Conservation (phyloP, 2,888 invertebrate genomes). For the Oxycera nigricornis region DNA sequence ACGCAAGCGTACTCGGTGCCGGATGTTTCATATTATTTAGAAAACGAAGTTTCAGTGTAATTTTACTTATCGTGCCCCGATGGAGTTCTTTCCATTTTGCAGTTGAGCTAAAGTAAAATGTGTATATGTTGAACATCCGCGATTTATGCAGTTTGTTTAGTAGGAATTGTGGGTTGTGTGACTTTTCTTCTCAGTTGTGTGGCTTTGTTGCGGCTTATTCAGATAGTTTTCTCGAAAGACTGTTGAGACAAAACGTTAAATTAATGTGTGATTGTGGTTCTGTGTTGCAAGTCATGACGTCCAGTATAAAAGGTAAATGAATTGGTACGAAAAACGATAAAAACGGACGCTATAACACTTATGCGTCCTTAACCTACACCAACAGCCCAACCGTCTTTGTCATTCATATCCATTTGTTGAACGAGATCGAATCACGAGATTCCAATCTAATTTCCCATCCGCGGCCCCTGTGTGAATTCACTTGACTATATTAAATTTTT, state of each 20-base stretch:
- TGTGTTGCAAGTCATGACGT: too few species aligned
- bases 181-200: background rate
- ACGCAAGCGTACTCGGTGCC: conserved; percentile 36
- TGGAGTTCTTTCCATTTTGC: conserved; percentile 10
- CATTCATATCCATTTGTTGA: too few species aligned
- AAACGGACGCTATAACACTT: too few species aligned
- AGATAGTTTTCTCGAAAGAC: too few species aligned
- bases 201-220: background rate
- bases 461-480: background rate
- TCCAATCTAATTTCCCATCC: too few species aligned
- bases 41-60: conserved; percentile 38
- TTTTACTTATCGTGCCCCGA: conserved; percentile 22
- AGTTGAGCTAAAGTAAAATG: background rate
- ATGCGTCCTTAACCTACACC: too few species aligned
- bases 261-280: too few species aligned
- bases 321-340: too few species aligned
- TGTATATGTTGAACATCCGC: background rate
- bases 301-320: too few species aligned
- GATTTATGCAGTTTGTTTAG: background rate
- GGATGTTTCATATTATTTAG: conserved; percentile 39
- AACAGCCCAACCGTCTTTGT: too few species aligned
- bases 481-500: conserved; percentile 34
- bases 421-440: too few species aligned
- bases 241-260: too few species aligned
- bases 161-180: background rate